Evolutionary conservation across 2,113 vertebrate species (phyloP).

Genomic region (Paratilapia polleni): DNA sequence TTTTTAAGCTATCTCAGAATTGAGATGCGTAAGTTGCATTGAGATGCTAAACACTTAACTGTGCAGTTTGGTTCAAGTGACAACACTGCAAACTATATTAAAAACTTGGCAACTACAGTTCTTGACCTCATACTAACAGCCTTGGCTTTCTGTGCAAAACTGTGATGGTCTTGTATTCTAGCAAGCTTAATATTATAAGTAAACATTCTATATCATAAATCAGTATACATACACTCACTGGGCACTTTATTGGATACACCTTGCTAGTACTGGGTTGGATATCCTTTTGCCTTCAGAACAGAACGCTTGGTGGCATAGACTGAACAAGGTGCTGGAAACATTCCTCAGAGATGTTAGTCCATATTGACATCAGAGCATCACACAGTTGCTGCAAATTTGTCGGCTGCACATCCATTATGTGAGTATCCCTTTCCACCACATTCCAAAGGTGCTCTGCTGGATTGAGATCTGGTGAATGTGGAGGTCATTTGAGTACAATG

Average conservation of each 20-base stretch:
- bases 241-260: neutral
- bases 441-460: no score
- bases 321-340: neutral
- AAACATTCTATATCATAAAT: neutral
- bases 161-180: neutral
- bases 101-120: neutral
- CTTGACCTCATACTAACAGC: neutral
- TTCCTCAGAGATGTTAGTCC: neutral
- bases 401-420: neutral
- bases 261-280: neutral
- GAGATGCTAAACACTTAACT: neutral
- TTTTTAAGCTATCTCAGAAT: neutral
- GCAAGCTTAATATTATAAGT: neutral
- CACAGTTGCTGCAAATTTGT: neutral
- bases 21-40: constrained; percentile 19
- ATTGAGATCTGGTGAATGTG: no score
- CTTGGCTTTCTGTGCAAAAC: neutral
- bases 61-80: neutral
- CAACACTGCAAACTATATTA: neutral
- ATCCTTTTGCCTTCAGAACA: neutral
- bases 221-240: neutral
- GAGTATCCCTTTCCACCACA: neutral
- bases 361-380: neutral
- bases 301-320: neutral
- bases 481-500: no score